Conservation (phyloP, 2,113 vertebrate species). For the Trichechus manatus region DNA sequence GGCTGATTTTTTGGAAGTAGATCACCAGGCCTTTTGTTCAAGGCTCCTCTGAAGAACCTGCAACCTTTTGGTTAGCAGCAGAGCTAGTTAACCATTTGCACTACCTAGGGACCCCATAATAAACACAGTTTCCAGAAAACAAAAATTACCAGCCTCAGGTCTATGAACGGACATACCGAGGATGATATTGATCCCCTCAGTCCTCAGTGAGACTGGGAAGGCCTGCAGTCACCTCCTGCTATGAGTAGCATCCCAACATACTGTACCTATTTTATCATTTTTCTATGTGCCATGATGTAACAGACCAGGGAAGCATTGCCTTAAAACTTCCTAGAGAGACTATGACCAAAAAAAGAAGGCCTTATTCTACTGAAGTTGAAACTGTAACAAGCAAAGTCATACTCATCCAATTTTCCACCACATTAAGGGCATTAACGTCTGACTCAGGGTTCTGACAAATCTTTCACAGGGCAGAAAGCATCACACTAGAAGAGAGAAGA, state of each 20-base stretch:
- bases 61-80: no score
- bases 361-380: slow-evolving; percentile 51
- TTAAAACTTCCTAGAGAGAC: slow-evolving; percentile 5
- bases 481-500: background rate
- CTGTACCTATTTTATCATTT: background rate
- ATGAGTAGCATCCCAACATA: background rate
- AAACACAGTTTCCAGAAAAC: background rate
- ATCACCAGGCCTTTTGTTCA: no score
- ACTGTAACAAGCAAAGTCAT: slow-evolving; percentile 18
- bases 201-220: background rate
- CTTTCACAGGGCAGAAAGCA: background rate
- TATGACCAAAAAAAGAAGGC: background rate
- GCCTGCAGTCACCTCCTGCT: background rate
- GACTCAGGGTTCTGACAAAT: slow-evolving; percentile 49
- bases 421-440: slow-evolving; percentile 43
- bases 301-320: background rate
- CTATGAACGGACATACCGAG: background rate
- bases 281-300: background rate
- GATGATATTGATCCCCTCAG: background rate
- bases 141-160: background rate
- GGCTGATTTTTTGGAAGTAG: no score
- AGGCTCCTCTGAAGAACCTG: no score
- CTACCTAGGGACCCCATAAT: no score
- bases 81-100: no score
- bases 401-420: slow-evolving; percentile 47